A percentile compares a stretch with the other conserved stretches of the same genome.
Evolutionary conservation across 1,140 invertebrate species (phyloP).

Genomic region (Oryctes rhinoceros): DNA sequence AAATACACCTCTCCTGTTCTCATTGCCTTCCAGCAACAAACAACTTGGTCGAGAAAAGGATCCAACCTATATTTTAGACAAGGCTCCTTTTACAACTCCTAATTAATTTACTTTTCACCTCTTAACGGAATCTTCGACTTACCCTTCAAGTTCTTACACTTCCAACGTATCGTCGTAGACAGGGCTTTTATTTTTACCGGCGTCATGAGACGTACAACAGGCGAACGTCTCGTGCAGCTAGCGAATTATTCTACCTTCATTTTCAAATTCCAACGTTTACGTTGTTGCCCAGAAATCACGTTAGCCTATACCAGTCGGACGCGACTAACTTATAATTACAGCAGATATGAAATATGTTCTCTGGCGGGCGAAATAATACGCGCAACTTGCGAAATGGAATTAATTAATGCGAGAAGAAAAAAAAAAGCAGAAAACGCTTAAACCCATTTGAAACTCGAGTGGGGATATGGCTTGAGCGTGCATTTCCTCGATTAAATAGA

Average conservation of each 20-base stretch:
- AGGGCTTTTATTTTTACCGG: constrained; percentile 8
- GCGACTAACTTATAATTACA: constrained; percentile 28
- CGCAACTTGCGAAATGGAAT: constrained; percentile 20
- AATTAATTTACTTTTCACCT: background rate
- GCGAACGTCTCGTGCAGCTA: background rate
- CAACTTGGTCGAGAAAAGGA: no score
- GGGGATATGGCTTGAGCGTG: background rate
- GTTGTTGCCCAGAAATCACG: background rate
- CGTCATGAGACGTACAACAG: constrained; percentile 1
- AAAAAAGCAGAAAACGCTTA: background rate
- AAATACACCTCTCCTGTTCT: no score
- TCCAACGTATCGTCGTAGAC: background rate
- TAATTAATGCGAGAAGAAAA: background rate
- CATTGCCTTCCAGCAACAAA: no score
- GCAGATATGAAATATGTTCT: constrained; percentile 13
- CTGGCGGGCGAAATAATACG: constrained; percentile 19
- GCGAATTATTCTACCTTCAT: background rate
- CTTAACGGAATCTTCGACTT: background rate
- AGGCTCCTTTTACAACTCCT: background rate
- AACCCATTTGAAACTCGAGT: background rate
- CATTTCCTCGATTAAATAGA: background rate
- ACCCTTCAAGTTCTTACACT: background rate
- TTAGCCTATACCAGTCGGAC: background rate
- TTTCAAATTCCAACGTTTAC: constrained; percentile 13
- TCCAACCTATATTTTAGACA: no score